phyloP scores from a whole-genome alignment of 2,797 vertebrate genomes.

The Danio choprae region DNA sequence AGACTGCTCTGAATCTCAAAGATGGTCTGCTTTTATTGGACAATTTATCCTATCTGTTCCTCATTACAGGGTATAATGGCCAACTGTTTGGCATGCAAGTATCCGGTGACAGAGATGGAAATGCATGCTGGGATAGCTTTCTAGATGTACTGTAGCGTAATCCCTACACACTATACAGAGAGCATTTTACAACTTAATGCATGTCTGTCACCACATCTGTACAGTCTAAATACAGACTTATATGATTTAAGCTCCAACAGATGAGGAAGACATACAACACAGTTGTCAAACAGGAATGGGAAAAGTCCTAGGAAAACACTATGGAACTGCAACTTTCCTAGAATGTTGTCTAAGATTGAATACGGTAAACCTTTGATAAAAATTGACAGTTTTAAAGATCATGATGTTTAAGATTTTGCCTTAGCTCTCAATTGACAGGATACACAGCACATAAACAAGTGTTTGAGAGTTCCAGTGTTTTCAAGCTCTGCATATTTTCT shows the following conservation, averaged over 20 bases:
- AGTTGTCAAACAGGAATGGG: background rate
- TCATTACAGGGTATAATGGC: slow-evolving; percentile 54
- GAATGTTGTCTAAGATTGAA: background rate
- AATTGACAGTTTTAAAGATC: background rate
- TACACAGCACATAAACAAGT: background rate
- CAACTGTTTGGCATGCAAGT: slow-evolving; percentile 14
- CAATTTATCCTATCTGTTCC: slow-evolving; percentile 59
- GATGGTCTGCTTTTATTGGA: slow-evolving; percentile 44
- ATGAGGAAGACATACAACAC: slow-evolving; percentile 38
- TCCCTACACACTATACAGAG: background rate
- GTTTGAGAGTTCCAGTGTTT: background rate
- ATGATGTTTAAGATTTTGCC: background rate
- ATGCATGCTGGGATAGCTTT: slow-evolving; percentile 19
- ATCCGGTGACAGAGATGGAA: slow-evolving; percentile 14
- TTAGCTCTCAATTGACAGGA: background rate
- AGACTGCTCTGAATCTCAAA: slow-evolving; percentile 43
- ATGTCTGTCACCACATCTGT: slow-evolving; percentile 27
- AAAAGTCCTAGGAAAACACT: background rate
- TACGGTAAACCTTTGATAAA: background rate
- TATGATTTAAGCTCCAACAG: slow-evolving; percentile 49
- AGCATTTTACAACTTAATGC: background rate
- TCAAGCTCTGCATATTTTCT: slow-evolving; percentile 7
- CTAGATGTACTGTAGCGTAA: background rate
- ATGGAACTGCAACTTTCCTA: background rate
- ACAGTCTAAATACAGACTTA: slow-evolving; percentile 27